Base-by-base conservation (phyloP, 1,140 invertebrate genomes). In the Lineus longissimus region DNA sequence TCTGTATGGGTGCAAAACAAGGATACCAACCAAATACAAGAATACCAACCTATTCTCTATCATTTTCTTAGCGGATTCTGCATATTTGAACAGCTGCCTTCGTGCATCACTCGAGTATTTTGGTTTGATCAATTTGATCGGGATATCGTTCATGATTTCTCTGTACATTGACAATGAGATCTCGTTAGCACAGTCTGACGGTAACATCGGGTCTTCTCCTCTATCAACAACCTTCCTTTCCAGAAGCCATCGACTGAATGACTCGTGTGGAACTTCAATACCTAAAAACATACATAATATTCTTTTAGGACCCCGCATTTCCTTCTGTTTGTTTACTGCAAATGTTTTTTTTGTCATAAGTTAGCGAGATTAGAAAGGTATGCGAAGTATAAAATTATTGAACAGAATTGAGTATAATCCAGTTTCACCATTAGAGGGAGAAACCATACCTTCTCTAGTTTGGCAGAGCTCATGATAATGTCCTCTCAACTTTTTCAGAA, bases 71-170 rank as follows among this genome's bases (percentile, higher is more conserved):
- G 95, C 95, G 7, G 94, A 94, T 80, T 98, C 94, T 0, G 94
- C 94, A 80, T 97, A 98, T 43, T 91, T 87, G 7, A 92, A 94
- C 0, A 98, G 81, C 76, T 97, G 95, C 80, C 97, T 97, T n/a
- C 94, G 85, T 0, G 95, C 94, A 83, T 98, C 95, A 4, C 91
- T 92, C 7, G 93, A 94, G 76, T 93, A 97, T 80, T 96, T 97
- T 11, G 95, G 94, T 78, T 93, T 89, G 6, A 93, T 87, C 47
- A 98, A 86, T 83, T 96, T 97, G 31, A 98, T 93, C 0, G 95
- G 95, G 72, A 98, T 95, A 79, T 98, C 95, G 80, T 96, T 94
- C 93, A 98, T 97, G 30, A 98, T 96, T 84, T 97, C 95, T 61
- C 92, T 88, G 80, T 95, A 96, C 94, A 98, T 95, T 2, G 92